phyloP scores from a whole-genome alignment of 2,797 vertebrate genomes.

The Darevskia nairensis region DNA sequence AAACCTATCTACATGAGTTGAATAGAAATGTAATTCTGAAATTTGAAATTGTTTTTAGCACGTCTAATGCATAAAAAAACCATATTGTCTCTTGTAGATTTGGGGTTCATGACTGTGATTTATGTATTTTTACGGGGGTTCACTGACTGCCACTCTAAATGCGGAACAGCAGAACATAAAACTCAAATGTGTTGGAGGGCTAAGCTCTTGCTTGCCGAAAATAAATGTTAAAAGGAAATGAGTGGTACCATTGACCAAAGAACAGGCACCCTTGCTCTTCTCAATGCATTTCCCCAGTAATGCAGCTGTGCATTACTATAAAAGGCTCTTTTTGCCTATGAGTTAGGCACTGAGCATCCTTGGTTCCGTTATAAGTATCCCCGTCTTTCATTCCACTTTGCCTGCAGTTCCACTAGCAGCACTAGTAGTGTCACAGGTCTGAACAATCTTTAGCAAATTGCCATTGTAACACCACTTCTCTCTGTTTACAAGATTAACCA shows the following conservation, averaged over 20 bases:
- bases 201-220: background rate
- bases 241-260: background rate
- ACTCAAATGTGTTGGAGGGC: background rate
- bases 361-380: constrained; percentile 37
- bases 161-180: background rate
- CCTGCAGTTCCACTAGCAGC: constrained; percentile 53
- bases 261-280: background rate
- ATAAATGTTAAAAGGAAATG: background rate
- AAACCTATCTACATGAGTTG: background rate
- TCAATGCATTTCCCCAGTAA: background rate
- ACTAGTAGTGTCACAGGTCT: background rate
- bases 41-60: background rate
- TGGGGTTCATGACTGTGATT: background rate
- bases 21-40: background rate
- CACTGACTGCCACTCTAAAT: background rate
- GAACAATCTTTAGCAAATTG: constrained; percentile 59
- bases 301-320: background rate
- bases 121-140: background rate
- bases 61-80: background rate
- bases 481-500: constrained; percentile 47
- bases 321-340: background rate
- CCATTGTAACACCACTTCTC: constrained; percentile 33
- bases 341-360: constrained; percentile 19
- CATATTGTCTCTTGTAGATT: background rate
- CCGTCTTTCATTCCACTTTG: constrained; percentile 42